Conservation (phyloP, 2,113 vertebrate genomes). For the Istiophorus platypterus region DNA sequence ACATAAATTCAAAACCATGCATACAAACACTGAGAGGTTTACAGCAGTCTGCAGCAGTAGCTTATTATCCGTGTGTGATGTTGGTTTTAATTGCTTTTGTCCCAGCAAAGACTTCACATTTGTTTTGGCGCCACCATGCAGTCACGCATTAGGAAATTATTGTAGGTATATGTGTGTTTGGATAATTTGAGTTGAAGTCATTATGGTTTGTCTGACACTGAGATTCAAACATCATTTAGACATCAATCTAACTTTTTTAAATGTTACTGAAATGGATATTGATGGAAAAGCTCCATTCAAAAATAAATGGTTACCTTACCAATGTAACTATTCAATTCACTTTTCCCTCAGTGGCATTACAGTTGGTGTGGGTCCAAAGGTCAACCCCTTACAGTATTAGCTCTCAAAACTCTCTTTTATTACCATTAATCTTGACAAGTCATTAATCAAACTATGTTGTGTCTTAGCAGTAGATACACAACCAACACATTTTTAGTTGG, state of each 20-base stretch:
- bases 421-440: too few species aligned
- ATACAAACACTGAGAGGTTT: slow-evolving; percentile 21
- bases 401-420: too few species aligned
- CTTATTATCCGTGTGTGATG: slow-evolving; percentile 44
- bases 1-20: slow-evolving; percentile 17
- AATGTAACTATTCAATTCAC: not conserved
- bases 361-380: too few species aligned
- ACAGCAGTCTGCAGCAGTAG: slow-evolving; percentile 5
- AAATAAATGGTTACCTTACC: not conserved
- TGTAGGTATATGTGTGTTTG: slow-evolving; percentile 2
- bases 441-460: too few species aligned
- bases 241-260: slow-evolving; percentile 8
- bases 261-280: not conserved
- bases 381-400: too few species aligned
- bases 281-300: not conserved
- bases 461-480: too few species aligned
- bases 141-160: slow-evolving; percentile 21
- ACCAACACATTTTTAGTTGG: too few species aligned
- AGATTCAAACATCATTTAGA: slow-evolving; percentile 19
- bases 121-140: slow-evolving; percentile 41
- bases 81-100: slow-evolving; percentile 65
- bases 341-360: too few species aligned
- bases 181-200: not conserved
- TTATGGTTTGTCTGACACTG: slow-evolving; percentile 7
- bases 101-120: slow-evolving; percentile 43